Evolutionary conservation across 2,113 vertebrate species (phyloP).

Genomic region (Cinclus mexicanus): DNA sequence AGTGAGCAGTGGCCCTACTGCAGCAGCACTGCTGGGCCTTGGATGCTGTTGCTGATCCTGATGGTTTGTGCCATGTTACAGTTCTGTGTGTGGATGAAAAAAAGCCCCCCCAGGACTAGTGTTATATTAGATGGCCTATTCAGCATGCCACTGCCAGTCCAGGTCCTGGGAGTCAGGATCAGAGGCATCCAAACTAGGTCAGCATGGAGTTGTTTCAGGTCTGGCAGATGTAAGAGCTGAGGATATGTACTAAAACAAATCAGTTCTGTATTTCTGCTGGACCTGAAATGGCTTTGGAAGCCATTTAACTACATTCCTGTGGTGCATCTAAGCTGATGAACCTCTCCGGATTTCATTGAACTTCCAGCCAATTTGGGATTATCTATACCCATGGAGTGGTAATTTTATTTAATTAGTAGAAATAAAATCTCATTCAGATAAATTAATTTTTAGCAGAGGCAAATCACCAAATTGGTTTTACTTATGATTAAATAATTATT

Average conservation of each 20-base stretch:
- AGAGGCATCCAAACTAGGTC: background rate
- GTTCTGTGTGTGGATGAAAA: background rate
- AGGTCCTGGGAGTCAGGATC: background rate
- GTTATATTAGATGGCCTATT: background rate
- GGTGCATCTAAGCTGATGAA: background rate
- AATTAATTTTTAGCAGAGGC: background rate
- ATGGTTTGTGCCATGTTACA: background rate
- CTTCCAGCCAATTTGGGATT: background rate
- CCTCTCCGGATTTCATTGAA: background rate
- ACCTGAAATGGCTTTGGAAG: constrained; percentile 4
- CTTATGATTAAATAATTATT: background rate
- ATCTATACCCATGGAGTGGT: background rate
- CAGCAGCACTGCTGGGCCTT: background rate
- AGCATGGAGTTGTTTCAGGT: background rate
- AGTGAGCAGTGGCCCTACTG: background rate
- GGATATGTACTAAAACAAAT: background rate
- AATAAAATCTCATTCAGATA: background rate
- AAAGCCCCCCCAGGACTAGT: background rate
- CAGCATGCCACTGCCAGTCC: background rate
- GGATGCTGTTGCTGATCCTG: background rate
- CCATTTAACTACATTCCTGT: background rate
- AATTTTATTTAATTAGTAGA: constrained; percentile 25
- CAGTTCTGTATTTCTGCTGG: background rate
- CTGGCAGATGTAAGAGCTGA: background rate
- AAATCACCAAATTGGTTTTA: background rate